A percentile compares a stretch with the other conserved stretches of the same genome.
These are phyloP conservation scores for Gymnobelideus leadbeateri DNA, from an alignment of 2,113 vertebrate species.

Conservation along the genomic window DNA sequence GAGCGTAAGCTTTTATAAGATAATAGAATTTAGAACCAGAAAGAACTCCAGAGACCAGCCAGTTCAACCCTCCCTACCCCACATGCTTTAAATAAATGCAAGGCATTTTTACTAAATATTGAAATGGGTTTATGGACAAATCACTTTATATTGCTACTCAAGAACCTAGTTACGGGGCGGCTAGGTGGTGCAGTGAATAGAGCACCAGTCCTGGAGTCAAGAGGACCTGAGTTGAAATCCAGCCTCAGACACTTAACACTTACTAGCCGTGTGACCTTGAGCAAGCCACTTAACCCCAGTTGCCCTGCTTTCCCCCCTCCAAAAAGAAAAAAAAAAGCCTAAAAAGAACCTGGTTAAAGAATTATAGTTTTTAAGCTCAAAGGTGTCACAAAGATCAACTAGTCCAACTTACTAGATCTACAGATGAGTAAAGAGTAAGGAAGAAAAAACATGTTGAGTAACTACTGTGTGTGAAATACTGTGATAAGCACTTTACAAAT, in stretches of 20 bases:
- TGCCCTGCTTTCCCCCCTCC: too few relatives aligned
- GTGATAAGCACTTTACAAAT: not conserved
- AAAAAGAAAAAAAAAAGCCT: too few relatives aligned
- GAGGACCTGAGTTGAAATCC: too few relatives aligned
- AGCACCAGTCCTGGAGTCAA: too few relatives aligned
- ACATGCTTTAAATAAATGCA: not conserved
- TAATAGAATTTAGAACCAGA: not conserved
- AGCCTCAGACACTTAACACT: too few relatives aligned
- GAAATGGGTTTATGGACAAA: not conserved
- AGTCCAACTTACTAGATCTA: not conserved
- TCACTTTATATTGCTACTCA: not conserved
- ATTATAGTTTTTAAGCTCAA: not conserved
- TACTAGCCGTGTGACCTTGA: too few relatives aligned
- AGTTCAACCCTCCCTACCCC: not conserved
- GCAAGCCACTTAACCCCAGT: too few relatives aligned
- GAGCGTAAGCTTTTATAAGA: not conserved
- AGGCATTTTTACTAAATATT: not conserved
- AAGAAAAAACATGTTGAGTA: not conserved
- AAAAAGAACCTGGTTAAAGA: not conserved
- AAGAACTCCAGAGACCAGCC: not conserved
- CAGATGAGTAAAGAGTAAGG: not conserved
- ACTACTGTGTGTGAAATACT: not conserved
- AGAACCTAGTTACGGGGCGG: not conserved
- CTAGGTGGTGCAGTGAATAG: too few relatives aligned
- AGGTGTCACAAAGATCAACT: not conserved